phyloP scores from a whole-genome alignment of 2,113 vertebrate species.

The Pelobates fuscus region DNA sequence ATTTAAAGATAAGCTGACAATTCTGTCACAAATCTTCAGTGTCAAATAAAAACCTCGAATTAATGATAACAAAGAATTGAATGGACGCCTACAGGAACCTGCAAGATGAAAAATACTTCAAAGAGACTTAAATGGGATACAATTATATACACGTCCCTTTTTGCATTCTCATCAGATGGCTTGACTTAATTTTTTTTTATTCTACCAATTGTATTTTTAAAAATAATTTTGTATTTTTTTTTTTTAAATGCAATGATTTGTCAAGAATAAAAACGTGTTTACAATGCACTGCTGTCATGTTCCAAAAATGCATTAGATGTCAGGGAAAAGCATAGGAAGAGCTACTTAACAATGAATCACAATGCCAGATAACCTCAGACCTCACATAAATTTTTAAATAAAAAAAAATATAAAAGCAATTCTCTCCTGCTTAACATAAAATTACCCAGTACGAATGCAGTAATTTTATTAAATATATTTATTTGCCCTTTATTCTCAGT shows the following conservation, averaged over 20 bases:
- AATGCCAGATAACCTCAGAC: neutral
- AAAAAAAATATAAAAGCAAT: neutral
- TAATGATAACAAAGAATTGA: slow-evolving; percentile 65
- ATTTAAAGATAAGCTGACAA: slow-evolving; percentile 70
- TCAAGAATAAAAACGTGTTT: slow-evolving; percentile 10
- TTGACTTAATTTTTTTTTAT: slow-evolving; percentile 18
- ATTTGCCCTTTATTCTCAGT: neutral
- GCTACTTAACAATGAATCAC: slow-evolving; percentile 9
- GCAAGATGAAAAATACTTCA: slow-evolving; percentile 57
- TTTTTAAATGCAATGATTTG: slow-evolving; percentile 32
- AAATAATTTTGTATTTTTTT: neutral
- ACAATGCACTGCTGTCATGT: slow-evolving; percentile 6
- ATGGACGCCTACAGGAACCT: slow-evolving; percentile 66
- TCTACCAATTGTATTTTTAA: slow-evolving; percentile 12
- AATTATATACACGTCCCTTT: slow-evolving; percentile 54
- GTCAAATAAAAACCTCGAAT: slow-evolving; percentile 66
- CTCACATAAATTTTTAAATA: neutral
- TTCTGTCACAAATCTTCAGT: slow-evolving; percentile 69
- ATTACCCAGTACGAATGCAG: neutral
- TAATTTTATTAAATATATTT: neutral
- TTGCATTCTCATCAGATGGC: slow-evolving; percentile 14
- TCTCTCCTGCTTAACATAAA: neutral
- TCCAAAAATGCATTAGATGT: slow-evolving; percentile 8
- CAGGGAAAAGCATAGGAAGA: slow-evolving; percentile 1
- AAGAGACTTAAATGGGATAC: slow-evolving; percentile 55